phyloP scores from a whole-genome alignment of 2,888 invertebrate genomes.

The Terebella lapidaria region DNA sequence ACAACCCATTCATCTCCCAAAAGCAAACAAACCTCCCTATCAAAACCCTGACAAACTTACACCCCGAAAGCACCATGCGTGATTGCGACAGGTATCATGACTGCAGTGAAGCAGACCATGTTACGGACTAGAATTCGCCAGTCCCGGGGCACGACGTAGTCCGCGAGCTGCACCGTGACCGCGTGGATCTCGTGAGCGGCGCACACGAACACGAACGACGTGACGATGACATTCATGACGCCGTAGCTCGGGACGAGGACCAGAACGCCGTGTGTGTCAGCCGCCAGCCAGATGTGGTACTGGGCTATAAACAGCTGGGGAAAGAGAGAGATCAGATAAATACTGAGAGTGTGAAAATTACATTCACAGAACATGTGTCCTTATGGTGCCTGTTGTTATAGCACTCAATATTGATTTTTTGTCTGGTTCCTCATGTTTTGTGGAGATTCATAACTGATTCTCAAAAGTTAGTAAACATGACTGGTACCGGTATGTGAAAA shows the following conservation, averaged over 20 bases:
- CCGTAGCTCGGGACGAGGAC: constrained; percentile 89
- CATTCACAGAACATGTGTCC: too few relatives aligned
- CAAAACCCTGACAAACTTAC: too few relatives aligned
- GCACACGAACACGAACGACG: constrained; percentile 92
- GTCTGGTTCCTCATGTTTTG: too few relatives aligned
- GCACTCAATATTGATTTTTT: too few relatives aligned
- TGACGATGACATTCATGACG: constrained; percentile 82
- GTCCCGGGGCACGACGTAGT: constrained; percentile 76
- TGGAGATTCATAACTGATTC: too few relatives aligned
- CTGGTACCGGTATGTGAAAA: too few relatives aligned
- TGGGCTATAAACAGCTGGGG: constrained; percentile 64
- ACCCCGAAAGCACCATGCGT: not conserved
- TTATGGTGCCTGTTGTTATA: too few relatives aligned
- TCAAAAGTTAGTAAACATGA: too few relatives aligned
- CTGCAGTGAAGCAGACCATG: not conserved
- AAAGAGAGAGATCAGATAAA: too few relatives aligned
- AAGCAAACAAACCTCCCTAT: too few relatives aligned
- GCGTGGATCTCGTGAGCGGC: constrained; percentile 82
- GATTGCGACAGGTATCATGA: not conserved
- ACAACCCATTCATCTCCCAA: too few relatives aligned
- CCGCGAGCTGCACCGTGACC: constrained; percentile 72
- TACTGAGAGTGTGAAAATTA: constrained; percentile 7
- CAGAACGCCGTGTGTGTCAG: constrained; percentile 79
- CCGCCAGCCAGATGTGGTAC: constrained; percentile 93
- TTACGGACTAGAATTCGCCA: constrained; percentile 21